Evolutionary conservation across 2,797 vertebrate genomes (phyloP).

Genomic region (Acridotheres tristis): DNA sequence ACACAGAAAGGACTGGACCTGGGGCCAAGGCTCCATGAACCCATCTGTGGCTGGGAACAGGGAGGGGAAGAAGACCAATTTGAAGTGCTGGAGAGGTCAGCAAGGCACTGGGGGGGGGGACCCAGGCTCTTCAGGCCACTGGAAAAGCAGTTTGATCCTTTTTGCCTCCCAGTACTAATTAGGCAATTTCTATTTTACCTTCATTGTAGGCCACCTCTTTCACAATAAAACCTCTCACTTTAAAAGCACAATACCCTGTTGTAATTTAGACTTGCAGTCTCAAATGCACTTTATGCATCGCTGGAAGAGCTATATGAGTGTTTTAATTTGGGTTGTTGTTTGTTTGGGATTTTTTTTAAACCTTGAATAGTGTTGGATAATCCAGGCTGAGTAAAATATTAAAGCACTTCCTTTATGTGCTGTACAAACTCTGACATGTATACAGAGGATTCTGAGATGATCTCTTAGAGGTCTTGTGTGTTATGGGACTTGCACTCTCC

Average conservation of each 20-base stretch:
- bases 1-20: not conserved
- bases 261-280: not conserved
- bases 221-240: not conserved
- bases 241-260: not conserved
- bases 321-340: not conserved
- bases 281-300: not conserved
- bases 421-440: not conserved
- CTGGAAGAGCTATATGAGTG: not conserved
- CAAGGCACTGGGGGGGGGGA: accelerated
- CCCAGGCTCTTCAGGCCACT: not conserved
- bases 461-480: not conserved
- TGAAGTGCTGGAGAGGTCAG: not conserved
- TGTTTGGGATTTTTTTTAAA: not conserved
- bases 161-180: not conserved
- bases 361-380: not conserved
- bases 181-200: not conserved
- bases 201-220: not conserved
- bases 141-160: not conserved
- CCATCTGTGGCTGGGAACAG: not conserved
- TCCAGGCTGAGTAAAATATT: not conserved
- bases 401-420: not conserved
- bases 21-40: not conserved
- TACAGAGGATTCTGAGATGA: not conserved
- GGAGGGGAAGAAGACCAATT: too few species aligned
- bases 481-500: not conserved